These are phyloP conservation scores for Battus philenor DNA, from an alignment of 1,140 invertebrate species.

Conservation along the genomic window DNA sequence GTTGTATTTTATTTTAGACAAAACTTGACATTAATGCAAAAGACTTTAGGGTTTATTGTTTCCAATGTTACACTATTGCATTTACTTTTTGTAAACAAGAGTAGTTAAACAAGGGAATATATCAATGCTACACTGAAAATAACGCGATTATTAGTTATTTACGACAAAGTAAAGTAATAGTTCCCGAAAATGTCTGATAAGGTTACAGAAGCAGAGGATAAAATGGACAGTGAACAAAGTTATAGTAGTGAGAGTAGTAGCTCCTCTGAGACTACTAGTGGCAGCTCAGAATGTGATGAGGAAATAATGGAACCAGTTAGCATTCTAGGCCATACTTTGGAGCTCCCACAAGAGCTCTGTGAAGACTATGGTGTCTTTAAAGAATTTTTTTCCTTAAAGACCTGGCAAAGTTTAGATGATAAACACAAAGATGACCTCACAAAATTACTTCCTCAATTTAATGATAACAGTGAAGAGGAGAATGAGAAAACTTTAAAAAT, in stretches of 20 bases:
- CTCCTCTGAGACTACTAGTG: slow-evolving; percentile 58
- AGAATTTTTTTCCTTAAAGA: slow-evolving; percentile 80
- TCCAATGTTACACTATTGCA: slow-evolving; percentile 44
- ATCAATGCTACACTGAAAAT: slow-evolving; percentile 49
- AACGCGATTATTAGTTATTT: slow-evolving; percentile 5
- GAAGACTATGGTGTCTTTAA: slow-evolving; percentile 80
- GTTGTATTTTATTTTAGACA: slow-evolving; percentile 74
- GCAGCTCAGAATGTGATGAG: slow-evolving; percentile 69
- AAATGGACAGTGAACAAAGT: slow-evolving; percentile 67
- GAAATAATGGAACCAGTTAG: slow-evolving; percentile 74
- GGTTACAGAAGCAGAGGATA: slow-evolving; percentile 46
- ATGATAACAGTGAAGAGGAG: slow-evolving; percentile 80
- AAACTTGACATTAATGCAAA: slow-evolving; percentile 67
- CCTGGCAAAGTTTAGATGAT: slow-evolving; percentile 80
- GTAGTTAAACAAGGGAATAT: slow-evolving; percentile 58
- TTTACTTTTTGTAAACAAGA: slow-evolving; percentile 65
- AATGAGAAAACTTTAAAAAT: slow-evolving; percentile 80
- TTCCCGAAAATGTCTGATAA: slow-evolving; percentile 17
- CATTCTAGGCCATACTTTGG: slow-evolving; percentile 70
- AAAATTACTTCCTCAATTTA: slow-evolving; percentile 81
- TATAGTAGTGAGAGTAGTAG: slow-evolving; percentile 60
- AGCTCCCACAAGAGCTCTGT: slow-evolving; percentile 79
- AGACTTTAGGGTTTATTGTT: slow-evolving; percentile 58
- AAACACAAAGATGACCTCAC: slow-evolving; percentile 79
- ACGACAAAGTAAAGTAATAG: neutral